Evolutionary conservation across 2,888 invertebrate genomes (phyloP).

Genomic region (Agriopis leucophaearia): DNA sequence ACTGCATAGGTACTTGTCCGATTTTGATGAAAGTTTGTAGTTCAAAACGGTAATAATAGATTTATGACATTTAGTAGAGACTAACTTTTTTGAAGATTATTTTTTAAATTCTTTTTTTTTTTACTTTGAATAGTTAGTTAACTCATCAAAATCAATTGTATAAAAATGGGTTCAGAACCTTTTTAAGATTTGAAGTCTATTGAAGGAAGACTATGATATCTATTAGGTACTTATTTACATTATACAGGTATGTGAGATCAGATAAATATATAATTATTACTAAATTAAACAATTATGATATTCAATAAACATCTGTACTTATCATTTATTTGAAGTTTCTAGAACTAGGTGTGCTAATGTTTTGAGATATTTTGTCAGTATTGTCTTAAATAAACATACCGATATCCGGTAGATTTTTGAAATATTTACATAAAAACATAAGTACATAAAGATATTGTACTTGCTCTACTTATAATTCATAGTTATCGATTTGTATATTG

Average conservation of each 20-base stretch:
- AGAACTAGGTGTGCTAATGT: conserved; percentile 4
- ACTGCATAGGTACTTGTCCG: no score
- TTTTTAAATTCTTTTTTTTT: no score
- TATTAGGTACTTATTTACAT: conserved; percentile 18
- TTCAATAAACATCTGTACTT: background rate
- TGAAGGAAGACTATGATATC: conserved; percentile 36
- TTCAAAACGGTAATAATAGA: no score
- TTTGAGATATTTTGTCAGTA: conserved; percentile 19
- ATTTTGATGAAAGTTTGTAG: no score
- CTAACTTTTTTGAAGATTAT: no score
- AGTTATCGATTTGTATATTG: background rate
- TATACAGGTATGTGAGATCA: conserved; percentile 32
- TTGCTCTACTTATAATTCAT: background rate
- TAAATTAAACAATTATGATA: conserved; percentile 5
- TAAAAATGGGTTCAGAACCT: background rate
- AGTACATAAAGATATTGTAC: conserved; percentile 3
- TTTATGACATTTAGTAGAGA: no score
- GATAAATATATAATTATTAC: conserved; percentile 14
- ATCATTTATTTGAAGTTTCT: background rate
- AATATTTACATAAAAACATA: conserved; percentile 35
- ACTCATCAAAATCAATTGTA: no score
- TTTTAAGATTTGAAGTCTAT: conserved; percentile 16
- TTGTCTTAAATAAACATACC: conserved; percentile 32
- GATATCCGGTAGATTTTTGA: conserved; percentile 7
- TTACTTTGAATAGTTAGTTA: no score